Conservation (phyloP, 2,797 vertebrate species). For the Myripristis murdjan region DNA sequence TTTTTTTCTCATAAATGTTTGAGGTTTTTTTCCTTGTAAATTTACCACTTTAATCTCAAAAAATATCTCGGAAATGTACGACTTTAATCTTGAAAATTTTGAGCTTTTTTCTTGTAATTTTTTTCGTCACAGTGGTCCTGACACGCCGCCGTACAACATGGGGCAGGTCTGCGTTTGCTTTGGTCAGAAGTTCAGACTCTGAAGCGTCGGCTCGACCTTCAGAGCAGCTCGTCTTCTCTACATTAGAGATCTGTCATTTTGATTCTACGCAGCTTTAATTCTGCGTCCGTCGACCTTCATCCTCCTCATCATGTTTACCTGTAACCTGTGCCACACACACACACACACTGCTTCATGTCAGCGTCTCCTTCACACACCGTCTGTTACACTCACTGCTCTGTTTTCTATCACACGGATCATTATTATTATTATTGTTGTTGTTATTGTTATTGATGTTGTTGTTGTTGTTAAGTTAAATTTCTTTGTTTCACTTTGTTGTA, state of each 20-base stretch:
- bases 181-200: constrained; percentile 12
- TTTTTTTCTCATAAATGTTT: too few relatives aligned
- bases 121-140: too few relatives aligned
- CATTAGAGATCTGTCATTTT: constrained; percentile 66
- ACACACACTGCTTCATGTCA: too few relatives aligned
- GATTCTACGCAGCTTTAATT: constrained; percentile 65
- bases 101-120: too few relatives aligned
- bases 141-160: too few relatives aligned
- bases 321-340: constrained; percentile 7
- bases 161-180: too few relatives aligned
- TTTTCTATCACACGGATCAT: background rate
- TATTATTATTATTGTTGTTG: background rate
- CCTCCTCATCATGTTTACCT: constrained; percentile 29
- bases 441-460: constrained; percentile 1
- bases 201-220: too few relatives aligned
- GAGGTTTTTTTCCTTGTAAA: too few relatives aligned
- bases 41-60: too few relatives aligned
- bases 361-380: background rate
- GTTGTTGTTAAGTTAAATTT: constrained; percentile 20
- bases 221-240: constrained; percentile 59
- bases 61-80: too few relatives aligned
- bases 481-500: background rate
- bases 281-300: constrained; percentile 27
- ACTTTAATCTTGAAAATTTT: too few relatives aligned
- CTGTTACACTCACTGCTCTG: background rate